Evolutionary conservation across 2,888 invertebrate genomes (phyloP).

Genomic region (Macrostomum cliftonense): DNA sequence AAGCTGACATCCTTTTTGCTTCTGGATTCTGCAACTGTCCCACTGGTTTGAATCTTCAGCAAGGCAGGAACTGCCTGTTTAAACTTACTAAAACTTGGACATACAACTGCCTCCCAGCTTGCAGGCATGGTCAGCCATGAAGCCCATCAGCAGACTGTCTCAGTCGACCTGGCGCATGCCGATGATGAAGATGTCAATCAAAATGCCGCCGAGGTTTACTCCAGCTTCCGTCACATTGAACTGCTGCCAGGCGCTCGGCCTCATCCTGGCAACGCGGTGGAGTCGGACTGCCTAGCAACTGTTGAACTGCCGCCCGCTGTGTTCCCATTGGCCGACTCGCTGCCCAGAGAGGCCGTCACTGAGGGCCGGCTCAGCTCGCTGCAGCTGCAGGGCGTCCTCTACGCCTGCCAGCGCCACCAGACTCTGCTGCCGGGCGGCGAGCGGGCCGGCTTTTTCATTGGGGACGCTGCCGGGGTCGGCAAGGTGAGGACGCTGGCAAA

Average conservation of each 20-base stretch:
- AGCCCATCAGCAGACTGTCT: too few species aligned
- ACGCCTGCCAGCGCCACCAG: constrained; percentile 32
- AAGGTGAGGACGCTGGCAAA: too few species aligned
- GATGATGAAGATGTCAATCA: too few species aligned
- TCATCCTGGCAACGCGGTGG: constrained; percentile 33
- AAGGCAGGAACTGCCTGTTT: too few species aligned
- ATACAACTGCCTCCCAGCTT: too few species aligned
- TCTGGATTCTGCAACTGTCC: too few species aligned
- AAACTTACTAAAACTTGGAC: too few species aligned
- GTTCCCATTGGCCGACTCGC: constrained; percentile 22
- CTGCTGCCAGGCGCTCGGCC: constrained; percentile 23
- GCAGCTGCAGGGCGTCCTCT: constrained; percentile 29
- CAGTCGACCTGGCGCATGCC: too few species aligned
- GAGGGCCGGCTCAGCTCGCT: constrained; percentile 26
- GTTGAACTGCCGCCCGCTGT: constrained; percentile 20
- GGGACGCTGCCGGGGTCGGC: constrained; percentile 35
- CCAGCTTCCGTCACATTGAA: constrained; percentile 21
- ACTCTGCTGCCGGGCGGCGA: constrained; percentile 25
- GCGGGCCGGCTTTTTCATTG: constrained; percentile 33
- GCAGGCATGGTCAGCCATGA: too few species aligned
- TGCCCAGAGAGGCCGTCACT: constrained; percentile 20
- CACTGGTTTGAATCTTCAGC: too few species aligned
- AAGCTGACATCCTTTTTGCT: too few species aligned
- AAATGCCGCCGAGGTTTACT: constrained; percentile 21
- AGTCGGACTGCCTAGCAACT: constrained; percentile 28